A percentile compares a stretch with the other conserved stretches of the same genome.
Conservation (phyloP, 1,140 invertebrate species). For the Bombus confusus region DNA sequence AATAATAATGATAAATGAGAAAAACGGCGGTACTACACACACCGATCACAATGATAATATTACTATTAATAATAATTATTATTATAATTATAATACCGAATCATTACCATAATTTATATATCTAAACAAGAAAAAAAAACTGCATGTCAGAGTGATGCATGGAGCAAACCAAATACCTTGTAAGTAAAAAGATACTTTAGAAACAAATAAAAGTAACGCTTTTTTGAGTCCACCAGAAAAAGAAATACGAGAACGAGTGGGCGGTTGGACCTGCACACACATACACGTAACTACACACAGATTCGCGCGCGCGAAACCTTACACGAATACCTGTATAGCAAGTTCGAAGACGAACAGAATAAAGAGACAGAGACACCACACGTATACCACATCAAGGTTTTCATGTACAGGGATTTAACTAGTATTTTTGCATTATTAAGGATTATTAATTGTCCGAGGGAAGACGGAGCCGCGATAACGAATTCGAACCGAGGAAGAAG, state of each 20-base stretch:
- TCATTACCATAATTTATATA: slow-evolving; percentile 83
- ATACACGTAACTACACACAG: not conserved
- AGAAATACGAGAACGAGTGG: slow-evolving; percentile 42
- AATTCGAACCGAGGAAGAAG: not conserved
- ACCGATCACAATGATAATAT: slow-evolving; percentile 73
- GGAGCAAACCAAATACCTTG: slow-evolving; percentile 79
- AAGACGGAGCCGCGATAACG: not conserved
- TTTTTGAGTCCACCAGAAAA: slow-evolving; percentile 64
- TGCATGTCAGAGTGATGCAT: slow-evolving; percentile 73
- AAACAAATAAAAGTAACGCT: slow-evolving; percentile 70
- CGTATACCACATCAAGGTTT: slow-evolving; percentile 63
- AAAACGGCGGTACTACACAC: slow-evolving; percentile 50
- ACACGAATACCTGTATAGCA: not conserved
- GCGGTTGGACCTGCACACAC: slow-evolving; percentile 28
- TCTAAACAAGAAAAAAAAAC: slow-evolving; percentile 71
- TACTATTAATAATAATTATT: slow-evolving; percentile 74
- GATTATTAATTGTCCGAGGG: slow-evolving; percentile 61
- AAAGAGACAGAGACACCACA: not conserved
- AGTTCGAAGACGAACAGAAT: too few species aligned
- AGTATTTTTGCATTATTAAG: slow-evolving; percentile 79
- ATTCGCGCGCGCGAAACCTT: not conserved
- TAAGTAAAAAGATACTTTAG: slow-evolving; percentile 76
- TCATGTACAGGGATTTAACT: slow-evolving; percentile 81
- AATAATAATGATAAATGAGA: slow-evolving; percentile 21
- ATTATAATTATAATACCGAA: slow-evolving; percentile 79